Evolutionary conservation across 1,140 invertebrate genomes (phyloP).

Genomic region (Musca vetustissima): DNA sequence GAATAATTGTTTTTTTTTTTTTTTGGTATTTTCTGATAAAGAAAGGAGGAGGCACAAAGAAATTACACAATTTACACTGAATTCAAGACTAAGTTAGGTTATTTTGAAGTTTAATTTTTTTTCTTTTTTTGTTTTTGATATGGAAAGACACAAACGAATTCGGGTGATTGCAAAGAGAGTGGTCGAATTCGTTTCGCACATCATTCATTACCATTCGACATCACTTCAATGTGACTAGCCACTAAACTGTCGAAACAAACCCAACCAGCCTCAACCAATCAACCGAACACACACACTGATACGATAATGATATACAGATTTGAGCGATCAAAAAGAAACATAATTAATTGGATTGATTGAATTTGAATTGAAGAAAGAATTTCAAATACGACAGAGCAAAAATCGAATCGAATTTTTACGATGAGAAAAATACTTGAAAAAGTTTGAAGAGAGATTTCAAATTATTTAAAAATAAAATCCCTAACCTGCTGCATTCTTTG

Average conservation of each 20-base stretch:
- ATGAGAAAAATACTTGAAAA: constrained; percentile 55
- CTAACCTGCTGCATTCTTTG: constrained; percentile 80
- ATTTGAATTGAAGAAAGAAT: not conserved
- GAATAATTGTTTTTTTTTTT: too few relatives aligned
- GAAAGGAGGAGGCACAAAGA: not conserved
- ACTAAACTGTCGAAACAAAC: too few relatives aligned
- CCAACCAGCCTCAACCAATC: too few relatives aligned
- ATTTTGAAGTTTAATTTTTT: not conserved
- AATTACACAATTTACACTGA: not conserved
- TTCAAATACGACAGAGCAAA: constrained; percentile 24
- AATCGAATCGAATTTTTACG: constrained; percentile 33
- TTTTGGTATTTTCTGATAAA: not conserved
- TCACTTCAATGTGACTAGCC: too few relatives aligned
- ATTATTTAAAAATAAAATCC: constrained; percentile 57
- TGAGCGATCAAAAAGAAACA: constrained; percentile 12
- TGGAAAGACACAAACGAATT: not conserved
- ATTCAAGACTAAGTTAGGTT: not conserved
- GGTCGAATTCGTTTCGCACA: too few relatives aligned
- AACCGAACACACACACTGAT: too few relatives aligned
- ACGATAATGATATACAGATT: too few relatives aligned
- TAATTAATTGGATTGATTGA: constrained; percentile 1
- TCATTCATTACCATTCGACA: too few relatives aligned
- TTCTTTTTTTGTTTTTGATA: not conserved
- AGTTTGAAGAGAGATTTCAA: constrained; percentile 41
- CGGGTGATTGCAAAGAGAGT: too few relatives aligned